Evolutionary conservation across 2,888 invertebrate genomes (phyloP).

Genomic region (Ophion obscuratus): DNA sequence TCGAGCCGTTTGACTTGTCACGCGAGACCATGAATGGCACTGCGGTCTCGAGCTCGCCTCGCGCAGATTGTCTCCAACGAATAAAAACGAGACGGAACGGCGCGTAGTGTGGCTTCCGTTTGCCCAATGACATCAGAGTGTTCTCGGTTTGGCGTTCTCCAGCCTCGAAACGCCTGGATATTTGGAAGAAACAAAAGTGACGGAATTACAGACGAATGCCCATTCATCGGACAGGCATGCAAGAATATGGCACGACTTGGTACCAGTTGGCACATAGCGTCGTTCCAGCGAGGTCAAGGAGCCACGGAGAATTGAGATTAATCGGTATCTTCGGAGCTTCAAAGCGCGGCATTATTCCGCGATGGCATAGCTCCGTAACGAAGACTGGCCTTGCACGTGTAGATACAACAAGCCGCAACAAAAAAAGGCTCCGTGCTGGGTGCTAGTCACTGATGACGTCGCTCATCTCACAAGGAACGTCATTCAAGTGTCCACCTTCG

Average conservation of each 20-base stretch:
- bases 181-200: no score
- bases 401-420: conserved; percentile 26
- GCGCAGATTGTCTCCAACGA: no score
- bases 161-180: no score
- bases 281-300: conserved; percentile 34
- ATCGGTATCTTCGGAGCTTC: conserved; percentile 26
- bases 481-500: no score
- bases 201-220: no score
- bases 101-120: neutral
- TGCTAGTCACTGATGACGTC: conserved; percentile 20
- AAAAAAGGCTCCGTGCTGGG: conserved; percentile 32
- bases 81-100: neutral
- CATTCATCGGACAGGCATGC: neutral
- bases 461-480: neutral
- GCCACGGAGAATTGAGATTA: conserved; percentile 46
- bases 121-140: neutral
- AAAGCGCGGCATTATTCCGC: conserved; percentile 26
- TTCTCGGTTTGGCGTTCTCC: no score
- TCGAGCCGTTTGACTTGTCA: conserved; percentile 24
- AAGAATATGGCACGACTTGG: neutral
- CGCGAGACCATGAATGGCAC: conserved; percentile 37
- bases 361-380: conserved; percentile 42
- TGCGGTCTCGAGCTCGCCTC: no score
- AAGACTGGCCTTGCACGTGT: conserved; percentile 56
- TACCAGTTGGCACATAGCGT: neutral